Base-by-base conservation (phyloP, 2,888 invertebrate genomes). In the Pseudolycoriella hygida region DNA sequence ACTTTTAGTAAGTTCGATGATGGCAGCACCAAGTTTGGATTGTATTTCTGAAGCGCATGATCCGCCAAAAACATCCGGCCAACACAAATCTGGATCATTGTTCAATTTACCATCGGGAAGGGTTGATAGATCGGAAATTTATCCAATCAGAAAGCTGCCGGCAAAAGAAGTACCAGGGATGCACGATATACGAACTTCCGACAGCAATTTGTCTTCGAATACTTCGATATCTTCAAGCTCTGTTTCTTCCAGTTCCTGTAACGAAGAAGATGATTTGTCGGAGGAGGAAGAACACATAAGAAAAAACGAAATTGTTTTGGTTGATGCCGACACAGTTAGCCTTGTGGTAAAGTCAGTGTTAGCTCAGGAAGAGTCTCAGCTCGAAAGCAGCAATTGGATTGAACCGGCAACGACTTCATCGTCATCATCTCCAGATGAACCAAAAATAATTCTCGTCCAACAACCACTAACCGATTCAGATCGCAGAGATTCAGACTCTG, bases 1-100 rank as follows among this genome's bases (percentile, higher is more conserved):
- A 12, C 66, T 78, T 41, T 61, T 80, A 15, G 78, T 79, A 8
- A 67, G 75, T 49, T 77, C 78, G 2, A 72, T 80, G 2, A 70
- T 76, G 52, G 40, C 46, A 10, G 32, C 40, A 44, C 45, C 45
- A 20, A 46, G 38, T 38, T 37, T 46, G 6, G 45, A 46, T 15
- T 37, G 42, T 30, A 46, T 46, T 10, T 20, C 34, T 3, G 45
- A 46, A 34, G 17, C 20, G 32, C 18, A 18, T 14, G 45, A 42
- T 37, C 17, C 43, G 14, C 18, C 34, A n/a, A 43, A 17, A 18
- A 3, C 15, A 15, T 39, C 10, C n/a, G 15, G 4, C 5, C n/a
- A 10, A 39, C 39, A 10, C 5, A 3, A 40, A 40, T 12, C 12
- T 18, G 19, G 18, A 40, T 18, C 12, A 2, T 11, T 39, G 17